These are phyloP conservation scores for Meles meles DNA, from an alignment of 2,113 vertebrate species.

Conservation along the genomic window DNA sequence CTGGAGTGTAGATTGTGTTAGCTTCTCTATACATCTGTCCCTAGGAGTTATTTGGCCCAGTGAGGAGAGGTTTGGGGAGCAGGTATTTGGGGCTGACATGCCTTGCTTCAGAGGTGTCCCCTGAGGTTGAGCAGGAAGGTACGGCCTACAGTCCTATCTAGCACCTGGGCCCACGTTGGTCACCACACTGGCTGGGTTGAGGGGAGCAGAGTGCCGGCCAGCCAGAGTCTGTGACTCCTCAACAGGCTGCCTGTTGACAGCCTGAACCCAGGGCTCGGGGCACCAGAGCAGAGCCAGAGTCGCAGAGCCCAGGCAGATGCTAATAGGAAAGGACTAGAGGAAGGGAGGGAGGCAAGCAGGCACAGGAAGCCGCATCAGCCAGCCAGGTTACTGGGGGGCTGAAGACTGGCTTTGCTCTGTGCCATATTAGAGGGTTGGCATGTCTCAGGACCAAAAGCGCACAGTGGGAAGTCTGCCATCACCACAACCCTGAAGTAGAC, in stretches of 20 bases:
- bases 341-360: rapidly evolving
- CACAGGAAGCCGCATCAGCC: rapidly evolving
- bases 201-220: rapidly evolving
- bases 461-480: rapidly evolving
- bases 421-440: no score
- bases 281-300: no score
- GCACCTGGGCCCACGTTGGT: not conserved
- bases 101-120: no score
- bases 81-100: no score
- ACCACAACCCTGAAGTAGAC: no score
- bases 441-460: rapidly evolving
- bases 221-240: rapidly evolving
- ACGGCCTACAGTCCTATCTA: not conserved
- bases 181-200: rapidly evolving
- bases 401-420: rapidly evolving
- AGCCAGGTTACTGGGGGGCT: rapidly evolving
- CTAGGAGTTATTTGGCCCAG: no score
- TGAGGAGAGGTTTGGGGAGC: no score
- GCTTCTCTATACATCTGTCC: no score
- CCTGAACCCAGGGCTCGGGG: not conserved
- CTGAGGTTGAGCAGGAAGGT: no score
- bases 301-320: not conserved
- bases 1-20: no score
- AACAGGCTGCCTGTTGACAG: rapidly evolving
- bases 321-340: no score